These are phyloP conservation scores for Myotis vivesi DNA, from an alignment of 2,797 vertebrate genomes.

Conservation along the genomic window DNA sequence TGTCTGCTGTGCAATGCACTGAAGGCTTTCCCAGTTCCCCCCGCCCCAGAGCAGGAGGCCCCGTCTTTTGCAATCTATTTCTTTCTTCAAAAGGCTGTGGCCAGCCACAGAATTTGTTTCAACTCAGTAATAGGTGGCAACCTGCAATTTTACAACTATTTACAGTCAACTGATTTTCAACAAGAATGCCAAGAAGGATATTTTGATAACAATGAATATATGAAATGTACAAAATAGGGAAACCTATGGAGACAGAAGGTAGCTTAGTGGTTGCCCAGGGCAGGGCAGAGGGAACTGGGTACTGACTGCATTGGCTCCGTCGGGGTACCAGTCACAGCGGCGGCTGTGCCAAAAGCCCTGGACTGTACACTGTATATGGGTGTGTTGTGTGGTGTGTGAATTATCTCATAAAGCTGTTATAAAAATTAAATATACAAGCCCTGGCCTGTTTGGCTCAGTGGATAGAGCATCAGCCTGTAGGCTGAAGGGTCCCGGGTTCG, in stretches of 20 bases:
- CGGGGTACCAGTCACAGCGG: fast-evolving
- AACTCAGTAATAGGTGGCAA: background rate
- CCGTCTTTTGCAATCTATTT: background rate
- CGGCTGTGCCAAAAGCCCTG: background rate
- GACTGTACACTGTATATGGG: too few species aligned
- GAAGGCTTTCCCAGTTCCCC: background rate
- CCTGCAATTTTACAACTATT: background rate
- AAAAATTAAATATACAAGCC: background rate
- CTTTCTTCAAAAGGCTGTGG: background rate
- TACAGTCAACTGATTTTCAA: background rate
- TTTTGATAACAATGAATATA: background rate
- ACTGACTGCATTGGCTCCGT: background rate
- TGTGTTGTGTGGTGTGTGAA: background rate
- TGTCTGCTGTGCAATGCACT: background rate
- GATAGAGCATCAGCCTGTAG: too few species aligned
- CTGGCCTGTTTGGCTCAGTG: too few species aligned
- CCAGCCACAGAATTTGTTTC: background rate
- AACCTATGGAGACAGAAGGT: background rate
- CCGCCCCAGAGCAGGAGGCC: background rate
- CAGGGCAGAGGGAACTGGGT: background rate
- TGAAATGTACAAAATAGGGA: background rate
- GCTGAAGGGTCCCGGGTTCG: too few species aligned
- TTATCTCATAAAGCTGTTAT: background rate
- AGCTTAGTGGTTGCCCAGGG: background rate
- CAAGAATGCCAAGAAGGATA: background rate